phyloP scores from a whole-genome alignment of 2,888 invertebrate species.

The Tribolium freemani region DNA sequence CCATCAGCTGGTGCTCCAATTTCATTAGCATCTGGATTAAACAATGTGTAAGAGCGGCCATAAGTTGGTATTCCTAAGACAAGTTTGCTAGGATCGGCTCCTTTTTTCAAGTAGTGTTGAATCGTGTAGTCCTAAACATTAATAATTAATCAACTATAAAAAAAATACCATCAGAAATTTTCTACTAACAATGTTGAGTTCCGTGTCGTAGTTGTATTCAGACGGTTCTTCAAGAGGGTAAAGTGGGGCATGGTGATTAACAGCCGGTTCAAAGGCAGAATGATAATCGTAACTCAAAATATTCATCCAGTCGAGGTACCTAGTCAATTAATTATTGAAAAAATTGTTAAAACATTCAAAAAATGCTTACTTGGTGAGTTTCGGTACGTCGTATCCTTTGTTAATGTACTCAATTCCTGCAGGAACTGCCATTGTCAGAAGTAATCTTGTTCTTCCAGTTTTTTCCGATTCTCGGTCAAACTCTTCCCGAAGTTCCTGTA shows the following conservation, averaged over 20 bases:
- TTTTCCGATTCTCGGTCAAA: slow-evolving; percentile 89
- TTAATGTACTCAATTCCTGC: slow-evolving; percentile 94
- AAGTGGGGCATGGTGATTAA: slow-evolving; percentile 92
- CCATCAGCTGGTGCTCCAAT: slow-evolving; percentile 92
- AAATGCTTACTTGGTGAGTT: slow-evolving; percentile 79
- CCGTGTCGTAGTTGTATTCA: slow-evolving; percentile 89
- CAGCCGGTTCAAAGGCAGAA: slow-evolving; percentile 90
- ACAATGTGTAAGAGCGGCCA: slow-evolving; percentile 90
- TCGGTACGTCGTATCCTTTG: slow-evolving; percentile 92
- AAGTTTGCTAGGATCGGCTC: slow-evolving; percentile 84
- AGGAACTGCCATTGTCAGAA: slow-evolving; percentile 94
- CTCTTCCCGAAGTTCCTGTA: slow-evolving; percentile 86
- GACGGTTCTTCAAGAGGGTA: slow-evolving; percentile 85
- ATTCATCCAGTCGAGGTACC: slow-evolving; percentile 93
- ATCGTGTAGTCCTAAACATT: slow-evolving; percentile 87
- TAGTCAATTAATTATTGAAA: slow-evolving; percentile 56
- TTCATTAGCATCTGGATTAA: slow-evolving; percentile 86
- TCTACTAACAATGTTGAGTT: slow-evolving; percentile 87
- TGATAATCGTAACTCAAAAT: slow-evolving; percentile 93
- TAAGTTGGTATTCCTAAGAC: slow-evolving; percentile 92
- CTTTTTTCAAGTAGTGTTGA: slow-evolving; percentile 83
- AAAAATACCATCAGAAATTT: not conserved
- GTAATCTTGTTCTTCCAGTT: slow-evolving; percentile 83
- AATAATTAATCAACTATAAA: too few species aligned
- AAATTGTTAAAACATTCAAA: not conserved